Percentiles rank a stretch among this genome's conserved stretches.
These are phyloP conservation scores for Sardina pilchardus DNA, from an alignment of 2,113 vertebrate genomes.

Conservation along the genomic window DNA sequence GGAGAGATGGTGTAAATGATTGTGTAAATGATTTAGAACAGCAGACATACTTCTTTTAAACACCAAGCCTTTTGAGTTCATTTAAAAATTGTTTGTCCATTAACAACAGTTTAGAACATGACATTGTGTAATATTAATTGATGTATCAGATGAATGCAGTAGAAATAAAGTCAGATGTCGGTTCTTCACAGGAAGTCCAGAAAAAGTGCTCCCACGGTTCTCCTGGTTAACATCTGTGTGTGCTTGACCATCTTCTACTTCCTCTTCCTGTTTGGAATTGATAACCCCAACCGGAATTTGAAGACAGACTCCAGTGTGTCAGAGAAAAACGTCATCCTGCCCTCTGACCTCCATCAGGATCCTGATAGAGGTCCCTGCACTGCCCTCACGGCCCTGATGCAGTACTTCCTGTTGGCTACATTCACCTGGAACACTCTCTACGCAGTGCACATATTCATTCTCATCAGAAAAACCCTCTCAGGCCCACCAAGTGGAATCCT, in stretches of 20 bases:
- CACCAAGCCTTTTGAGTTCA: background rate
- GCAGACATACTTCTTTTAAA: background rate
- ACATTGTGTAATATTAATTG: no score
- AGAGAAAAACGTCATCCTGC: conserved; percentile 34
- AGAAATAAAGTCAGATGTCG: background rate
- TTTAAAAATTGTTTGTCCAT: background rate
- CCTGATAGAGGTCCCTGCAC: conserved; percentile 46
- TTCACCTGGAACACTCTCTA: conserved; percentile 70
- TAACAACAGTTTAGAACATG: background rate
- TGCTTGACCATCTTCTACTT: conserved; percentile 74
- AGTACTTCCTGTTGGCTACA: conserved; percentile 69
- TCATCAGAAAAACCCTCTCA: conserved; percentile 55
- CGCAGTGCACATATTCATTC: conserved; percentile 59
- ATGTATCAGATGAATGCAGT: no score
- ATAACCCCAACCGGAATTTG: conserved; percentile 45
- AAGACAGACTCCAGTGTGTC: fast-evolving
- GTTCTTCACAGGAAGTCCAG: conserved; percentile 52
- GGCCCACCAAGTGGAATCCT: conserved; percentile 57
- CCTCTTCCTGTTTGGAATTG: conserved; percentile 70
- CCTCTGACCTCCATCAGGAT: background rate
- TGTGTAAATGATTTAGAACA: no score
- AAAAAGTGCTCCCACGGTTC: conserved; percentile 55
- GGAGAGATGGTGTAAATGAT: background rate
- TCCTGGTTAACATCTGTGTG: conserved; percentile 67
- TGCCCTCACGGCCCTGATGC: conserved; percentile 53